Evolutionary conservation across 1,140 invertebrate genomes (phyloP).

Genomic region (Augochlora pura): DNA sequence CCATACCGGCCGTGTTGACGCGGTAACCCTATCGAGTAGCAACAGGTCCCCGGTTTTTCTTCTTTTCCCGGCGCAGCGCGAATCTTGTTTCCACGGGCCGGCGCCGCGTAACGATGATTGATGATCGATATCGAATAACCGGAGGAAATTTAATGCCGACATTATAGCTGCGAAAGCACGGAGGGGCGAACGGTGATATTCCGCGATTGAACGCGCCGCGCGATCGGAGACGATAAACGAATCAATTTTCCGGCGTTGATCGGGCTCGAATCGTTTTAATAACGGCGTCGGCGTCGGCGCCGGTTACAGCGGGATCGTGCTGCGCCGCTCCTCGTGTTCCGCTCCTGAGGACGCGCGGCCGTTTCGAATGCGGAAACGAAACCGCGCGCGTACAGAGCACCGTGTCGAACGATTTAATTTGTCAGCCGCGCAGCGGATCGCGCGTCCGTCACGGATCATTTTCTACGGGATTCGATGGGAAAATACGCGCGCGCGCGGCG

Average conservation of each 20-base stretch:
- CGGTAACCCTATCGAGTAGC: constrained; percentile 46
- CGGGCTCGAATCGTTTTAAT: neutral
- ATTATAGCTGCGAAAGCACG: constrained; percentile 9
- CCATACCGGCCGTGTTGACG: constrained; percentile 21
- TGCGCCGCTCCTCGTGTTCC: no score
- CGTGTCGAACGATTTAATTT: constrained; percentile 47
- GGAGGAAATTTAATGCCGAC: constrained; percentile 33
- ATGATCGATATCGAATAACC: constrained; percentile 47
- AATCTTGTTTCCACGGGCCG: no score
- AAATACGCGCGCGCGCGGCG: constrained; percentile 48
- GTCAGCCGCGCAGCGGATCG: constrained; percentile 34
- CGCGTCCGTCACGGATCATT: constrained; percentile 56
- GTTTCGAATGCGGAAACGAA: neutral
- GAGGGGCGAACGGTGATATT: neutral
- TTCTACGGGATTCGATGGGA: constrained; percentile 37
- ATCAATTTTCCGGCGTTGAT: constrained; percentile 4
- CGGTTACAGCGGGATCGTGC: no score
- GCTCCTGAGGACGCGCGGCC: neutral
- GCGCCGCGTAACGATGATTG: constrained; percentile 33
- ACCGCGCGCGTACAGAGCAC: constrained; percentile 7
- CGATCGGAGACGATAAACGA: constrained; percentile 9
- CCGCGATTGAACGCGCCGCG: neutral
- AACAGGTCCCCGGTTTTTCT: constrained; percentile 56
- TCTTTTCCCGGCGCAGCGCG: constrained; percentile 26
- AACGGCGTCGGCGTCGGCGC: neutral